Evolutionary conservation across 2,888 invertebrate species (phyloP).

Genomic region (Drosophila nr. perissopoda): DNA sequence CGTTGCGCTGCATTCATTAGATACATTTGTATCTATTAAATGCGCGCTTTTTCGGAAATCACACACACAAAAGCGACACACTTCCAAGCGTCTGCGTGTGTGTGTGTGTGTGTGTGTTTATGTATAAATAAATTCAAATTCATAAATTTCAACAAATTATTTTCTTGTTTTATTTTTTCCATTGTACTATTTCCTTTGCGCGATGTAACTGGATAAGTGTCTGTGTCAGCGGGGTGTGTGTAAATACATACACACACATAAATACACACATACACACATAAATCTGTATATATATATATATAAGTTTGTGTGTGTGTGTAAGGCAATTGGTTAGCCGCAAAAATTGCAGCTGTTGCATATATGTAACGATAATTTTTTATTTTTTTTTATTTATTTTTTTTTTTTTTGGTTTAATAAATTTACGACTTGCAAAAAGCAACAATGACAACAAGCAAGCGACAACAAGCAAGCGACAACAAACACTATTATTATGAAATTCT

Average conservation of each 20-base stretch:
- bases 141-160: constrained; percentile 64
- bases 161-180: constrained; percentile 30
- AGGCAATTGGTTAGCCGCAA: constrained; percentile 48
- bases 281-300: not conserved
- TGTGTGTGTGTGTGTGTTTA: constrained; percentile 10
- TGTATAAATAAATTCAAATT: constrained; percentile 63
- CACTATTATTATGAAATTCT: constrained; percentile 44
- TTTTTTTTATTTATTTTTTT: not conserved
- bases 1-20: constrained; percentile 65
- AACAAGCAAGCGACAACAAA: constrained; percentile 11
- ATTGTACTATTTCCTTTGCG: constrained; percentile 48
- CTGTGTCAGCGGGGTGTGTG: constrained; percentile 33
- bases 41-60: constrained; percentile 50
- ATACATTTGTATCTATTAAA: constrained; percentile 68
- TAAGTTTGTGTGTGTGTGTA: not conserved
- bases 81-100: not conserved
- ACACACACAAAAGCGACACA: constrained; percentile 28
- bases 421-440: constrained; percentile 36
- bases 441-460: constrained; percentile 15
- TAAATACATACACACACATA: constrained; percentile 4
- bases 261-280: not conserved
- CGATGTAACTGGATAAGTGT: constrained; percentile 64
- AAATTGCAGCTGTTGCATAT: constrained; percentile 53
- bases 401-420: constrained; percentile 44
- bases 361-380: constrained; percentile 1